Evolutionary conservation across 2,113 vertebrate genomes (phyloP).

Genomic region (Taurulus bubalis): DNA sequence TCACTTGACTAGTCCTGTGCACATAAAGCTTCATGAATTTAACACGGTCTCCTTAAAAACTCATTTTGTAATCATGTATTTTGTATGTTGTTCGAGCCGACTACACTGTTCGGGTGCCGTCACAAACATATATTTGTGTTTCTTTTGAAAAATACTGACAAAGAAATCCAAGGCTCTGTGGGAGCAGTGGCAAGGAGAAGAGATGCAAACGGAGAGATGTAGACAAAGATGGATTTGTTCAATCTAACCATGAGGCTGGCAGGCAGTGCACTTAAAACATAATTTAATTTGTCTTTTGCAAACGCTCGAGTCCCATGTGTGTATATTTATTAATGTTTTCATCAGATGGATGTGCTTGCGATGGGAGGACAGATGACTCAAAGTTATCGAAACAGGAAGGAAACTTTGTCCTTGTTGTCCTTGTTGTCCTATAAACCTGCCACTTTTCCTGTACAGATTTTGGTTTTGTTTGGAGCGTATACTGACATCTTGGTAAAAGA

Average conservation of each 20-base stretch:
- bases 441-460: not conserved
- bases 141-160: not conserved
- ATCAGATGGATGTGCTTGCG: not conserved
- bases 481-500: not conserved
- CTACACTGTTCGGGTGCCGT: not conserved
- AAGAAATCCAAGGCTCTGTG: not conserved
- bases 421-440: not conserved
- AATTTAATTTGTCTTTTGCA: conserved; percentile 5
- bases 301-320: conserved; percentile 1
- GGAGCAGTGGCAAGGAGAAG: not conserved
- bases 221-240: conserved; percentile 6
- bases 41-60: not conserved
- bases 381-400: not conserved
- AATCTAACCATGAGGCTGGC: not conserved
- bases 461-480: not conserved
- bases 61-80: not conserved
- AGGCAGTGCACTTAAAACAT: conserved; percentile 13
- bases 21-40: no score
- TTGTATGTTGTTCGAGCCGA: not conserved
- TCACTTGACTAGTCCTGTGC: no score
- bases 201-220: not conserved
- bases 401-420: no score
- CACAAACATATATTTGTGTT: not conserved
- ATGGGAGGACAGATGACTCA: not conserved
- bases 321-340: not conserved